Conservation (phyloP, 2,888 invertebrate genomes). For the Hymenopus coronatus region DNA sequence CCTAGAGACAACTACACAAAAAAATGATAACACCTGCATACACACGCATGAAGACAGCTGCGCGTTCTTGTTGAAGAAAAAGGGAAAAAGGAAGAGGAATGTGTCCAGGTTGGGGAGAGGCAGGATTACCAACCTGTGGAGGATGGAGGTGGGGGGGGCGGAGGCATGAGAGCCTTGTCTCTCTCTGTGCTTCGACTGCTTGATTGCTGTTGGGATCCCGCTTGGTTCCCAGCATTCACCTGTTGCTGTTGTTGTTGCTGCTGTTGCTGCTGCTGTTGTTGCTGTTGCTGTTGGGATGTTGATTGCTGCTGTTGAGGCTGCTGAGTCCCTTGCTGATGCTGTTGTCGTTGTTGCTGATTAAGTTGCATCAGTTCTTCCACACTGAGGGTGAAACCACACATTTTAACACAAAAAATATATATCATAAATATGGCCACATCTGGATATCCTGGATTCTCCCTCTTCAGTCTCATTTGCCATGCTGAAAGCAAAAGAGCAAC, state of each 20-base stretch:
- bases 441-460: background rate
- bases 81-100: background rate
- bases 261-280: conserved; percentile 27
- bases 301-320: conserved; percentile 26
- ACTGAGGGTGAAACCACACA: conserved; percentile 29
- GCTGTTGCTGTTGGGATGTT: conserved; percentile 8
- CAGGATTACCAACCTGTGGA: conserved; percentile 37
- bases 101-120: background rate
- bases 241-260: conserved; percentile 23
- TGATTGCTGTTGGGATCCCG: conserved; percentile 21
- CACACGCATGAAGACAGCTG: background rate
- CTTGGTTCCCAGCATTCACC: background rate
- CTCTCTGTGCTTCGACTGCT: conserved; percentile 28
- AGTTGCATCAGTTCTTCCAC: conserved; percentile 34
- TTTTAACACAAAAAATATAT: conserved; percentile 12
- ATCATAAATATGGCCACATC: background rate
- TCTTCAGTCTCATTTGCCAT: background rate
- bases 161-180: conserved; percentile 38
- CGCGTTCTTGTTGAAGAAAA: background rate
- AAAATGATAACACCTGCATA: background rate
- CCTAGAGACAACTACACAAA: background rate
- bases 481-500: background rate
- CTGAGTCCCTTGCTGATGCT: conserved; percentile 22
- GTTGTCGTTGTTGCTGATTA: conserved; percentile 31
- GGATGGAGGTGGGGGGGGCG: conserved; percentile 37